Conservation (phyloP, 2,888 invertebrate species). For the Branchipolynoe longqiensis region DNA sequence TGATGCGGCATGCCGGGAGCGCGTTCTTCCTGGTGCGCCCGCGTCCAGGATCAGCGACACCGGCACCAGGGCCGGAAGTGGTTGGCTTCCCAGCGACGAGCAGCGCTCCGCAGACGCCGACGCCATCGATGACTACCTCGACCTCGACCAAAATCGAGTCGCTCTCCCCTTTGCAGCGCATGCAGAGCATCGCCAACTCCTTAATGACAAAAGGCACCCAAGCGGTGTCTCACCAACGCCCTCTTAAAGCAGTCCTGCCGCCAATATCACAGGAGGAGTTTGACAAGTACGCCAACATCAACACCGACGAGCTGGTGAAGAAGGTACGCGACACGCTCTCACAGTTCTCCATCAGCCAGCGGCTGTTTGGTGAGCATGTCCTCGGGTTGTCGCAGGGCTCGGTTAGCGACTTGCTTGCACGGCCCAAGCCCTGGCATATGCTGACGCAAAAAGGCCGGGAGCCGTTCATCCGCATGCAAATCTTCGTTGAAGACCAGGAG, state of each 20-base stretch:
- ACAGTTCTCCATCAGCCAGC: constrained; percentile 89
- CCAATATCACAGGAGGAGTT: constrained; percentile 99
- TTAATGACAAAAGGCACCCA: constrained; percentile 89
- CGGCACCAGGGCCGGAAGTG: constrained; percentile 68
- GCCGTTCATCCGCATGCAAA: constrained; percentile 85
- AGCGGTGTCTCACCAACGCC: constrained; percentile 85
- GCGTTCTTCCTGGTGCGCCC: constrained; percentile 93
- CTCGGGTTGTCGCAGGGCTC: constrained; percentile 88
- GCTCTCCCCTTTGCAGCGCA: constrained; percentile 96
- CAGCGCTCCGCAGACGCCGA: constrained; percentile 77
- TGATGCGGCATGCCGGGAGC: constrained; percentile 80
- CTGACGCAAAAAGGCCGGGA: constrained; percentile 98
- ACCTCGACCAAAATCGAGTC: constrained; percentile 85
- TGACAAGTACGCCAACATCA: constrained; percentile 97
- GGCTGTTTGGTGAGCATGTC: constrained; percentile 99
- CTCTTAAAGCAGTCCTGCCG: constrained; percentile 96
- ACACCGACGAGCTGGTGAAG: constrained; percentile 98
- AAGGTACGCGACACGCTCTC: constrained; percentile 85
- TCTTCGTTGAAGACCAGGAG: constrained; percentile 97
- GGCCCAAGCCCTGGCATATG: constrained; percentile 99
- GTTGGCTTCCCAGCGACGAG: too few relatives aligned
- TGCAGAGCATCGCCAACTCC: constrained; percentile 99
- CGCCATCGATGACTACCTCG: constrained; percentile 86
- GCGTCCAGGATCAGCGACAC: constrained; percentile 67
- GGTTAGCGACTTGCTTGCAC: constrained; percentile 96